These are phyloP conservation scores for Gnathochromis pfefferi DNA, from an alignment of 2,113 vertebrate genomes.

Conservation along the genomic window DNA sequence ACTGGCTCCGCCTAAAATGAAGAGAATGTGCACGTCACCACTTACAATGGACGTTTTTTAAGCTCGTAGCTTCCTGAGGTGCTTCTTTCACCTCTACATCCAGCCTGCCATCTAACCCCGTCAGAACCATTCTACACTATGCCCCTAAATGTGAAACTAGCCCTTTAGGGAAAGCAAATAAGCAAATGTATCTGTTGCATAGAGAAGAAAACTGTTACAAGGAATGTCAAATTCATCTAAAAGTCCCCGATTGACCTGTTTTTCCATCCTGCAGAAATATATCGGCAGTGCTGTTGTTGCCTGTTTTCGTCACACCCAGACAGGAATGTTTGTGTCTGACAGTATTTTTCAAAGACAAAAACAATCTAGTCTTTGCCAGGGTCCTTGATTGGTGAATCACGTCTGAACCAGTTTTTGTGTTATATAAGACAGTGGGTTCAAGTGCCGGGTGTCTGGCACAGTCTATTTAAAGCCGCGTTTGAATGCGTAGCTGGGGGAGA, in stretches of 20 bases:
- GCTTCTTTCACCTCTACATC: background rate
- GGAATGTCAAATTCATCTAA: background rate
- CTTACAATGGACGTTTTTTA: fast-evolving
- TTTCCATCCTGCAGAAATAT: background rate
- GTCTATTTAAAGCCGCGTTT: constrained; percentile 42
- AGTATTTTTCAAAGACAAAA: background rate
- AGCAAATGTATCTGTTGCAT: background rate
- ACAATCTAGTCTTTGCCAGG: background rate
- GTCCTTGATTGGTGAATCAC: background rate
- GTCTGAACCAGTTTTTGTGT: constrained; percentile 6
- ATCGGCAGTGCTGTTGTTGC: background rate
- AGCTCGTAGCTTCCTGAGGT: background rate
- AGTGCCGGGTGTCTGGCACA: constrained; percentile 5
- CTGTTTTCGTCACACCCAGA: background rate
- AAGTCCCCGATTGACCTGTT: fast-evolving
- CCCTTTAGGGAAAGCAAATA: background rate
- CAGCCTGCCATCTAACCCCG: fast-evolving
- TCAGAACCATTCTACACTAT: fast-evolving
- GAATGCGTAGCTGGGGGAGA: constrained; percentile 19
- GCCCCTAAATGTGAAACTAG: background rate
- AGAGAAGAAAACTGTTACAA: background rate
- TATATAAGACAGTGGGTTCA: constrained; percentile 23
- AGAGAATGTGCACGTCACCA: fast-evolving
- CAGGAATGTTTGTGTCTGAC: background rate
- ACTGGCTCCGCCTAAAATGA: fast-evolving